Base-by-base conservation (phyloP, 2,797 vertebrate species). In the Sardinella longiceps region DNA sequence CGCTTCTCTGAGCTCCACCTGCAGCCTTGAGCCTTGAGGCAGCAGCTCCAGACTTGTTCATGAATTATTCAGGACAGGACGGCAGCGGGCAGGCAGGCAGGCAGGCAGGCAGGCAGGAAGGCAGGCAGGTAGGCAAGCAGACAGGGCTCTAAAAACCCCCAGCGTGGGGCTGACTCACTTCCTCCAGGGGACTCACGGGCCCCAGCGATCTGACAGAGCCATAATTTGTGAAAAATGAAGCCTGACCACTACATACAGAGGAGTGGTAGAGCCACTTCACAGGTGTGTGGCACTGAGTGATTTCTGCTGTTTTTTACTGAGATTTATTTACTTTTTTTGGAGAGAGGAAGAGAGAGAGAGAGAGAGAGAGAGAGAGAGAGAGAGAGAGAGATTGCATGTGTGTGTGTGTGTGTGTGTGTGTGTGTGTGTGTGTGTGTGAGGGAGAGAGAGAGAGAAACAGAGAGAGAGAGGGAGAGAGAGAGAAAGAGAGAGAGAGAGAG, bases 161-260 rank as follows among this genome's bases (percentile, higher is more conserved):
- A 18, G 37, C 18, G 18, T 9, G 70, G 70, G 70, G 33, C 70
- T 77, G 37, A 43, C 70, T 39, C 70, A 39, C 33, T 23, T 43
- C 70, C 70, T 77, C 15, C 70, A 77, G 70, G 70, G 70, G 15
- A 20, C 70, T 77, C 37, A 0, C 6, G 18, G 70, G 70, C 70
- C 70, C 66, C 33, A 20, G 70, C 37, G 70, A 77, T 77, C 70
- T 39, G 70, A 77, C 70, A 18, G 33, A 39, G 70, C 37, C 37
- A 77, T 77, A 37, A 77, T 43, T 77, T 77, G 70, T 77, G 70
- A 77, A 77, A 77, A 77, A 77, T 43, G 70, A 77, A 77, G 37
- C 37, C 70, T 77, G 70, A 77, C 70, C 70, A 43, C 37, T 20
- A 77, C 37, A 43, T 77, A 77, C 33, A 77, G 18, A 43, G 70